phyloP scores from a whole-genome alignment of 2,888 invertebrate species.

The Eledone cirrhosa region DNA sequence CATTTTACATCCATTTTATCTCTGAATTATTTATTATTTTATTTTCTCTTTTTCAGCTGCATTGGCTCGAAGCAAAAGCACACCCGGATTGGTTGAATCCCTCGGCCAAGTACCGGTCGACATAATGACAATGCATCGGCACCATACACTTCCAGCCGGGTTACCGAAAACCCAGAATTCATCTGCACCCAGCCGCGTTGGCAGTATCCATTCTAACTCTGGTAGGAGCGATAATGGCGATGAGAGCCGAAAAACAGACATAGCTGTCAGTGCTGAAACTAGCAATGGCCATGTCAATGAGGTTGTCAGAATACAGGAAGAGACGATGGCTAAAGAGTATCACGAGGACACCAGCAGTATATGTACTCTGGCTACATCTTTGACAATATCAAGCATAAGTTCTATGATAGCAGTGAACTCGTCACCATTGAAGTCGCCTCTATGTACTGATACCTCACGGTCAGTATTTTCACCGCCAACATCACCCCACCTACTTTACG shows the following conservation, averaged over 20 bases:
- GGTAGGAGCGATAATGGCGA: slow-evolving; percentile 23
- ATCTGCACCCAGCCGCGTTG: slow-evolving; percentile 33
- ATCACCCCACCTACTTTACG: slow-evolving; percentile 56
- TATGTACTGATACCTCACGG: slow-evolving; percentile 19
- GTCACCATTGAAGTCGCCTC: slow-evolving; percentile 40
- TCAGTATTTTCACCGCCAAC: slow-evolving; percentile 72
- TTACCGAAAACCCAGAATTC: slow-evolving; percentile 45
- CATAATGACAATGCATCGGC: slow-evolving; percentile 49
- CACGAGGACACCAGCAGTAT: slow-evolving; percentile 31
- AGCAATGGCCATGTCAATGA: slow-evolving; percentile 29
- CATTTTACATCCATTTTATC: no score
- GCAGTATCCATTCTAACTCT: slow-evolving; percentile 17
- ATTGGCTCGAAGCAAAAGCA: slow-evolving; percentile 94
- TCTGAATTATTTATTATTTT: neutral
- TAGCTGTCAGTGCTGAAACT: neutral
- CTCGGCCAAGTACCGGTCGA: slow-evolving; percentile 80
- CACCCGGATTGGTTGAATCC: slow-evolving; percentile 94
- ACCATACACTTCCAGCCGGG: slow-evolving; percentile 56
- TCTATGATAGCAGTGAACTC: slow-evolving; percentile 51
- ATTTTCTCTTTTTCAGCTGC: slow-evolving; percentile 71
- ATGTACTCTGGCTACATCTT: slow-evolving; percentile 47
- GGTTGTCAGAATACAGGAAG: slow-evolving; percentile 29
- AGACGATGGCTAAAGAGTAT: slow-evolving; percentile 27
- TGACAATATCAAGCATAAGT: slow-evolving; percentile 56
- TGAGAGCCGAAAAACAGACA: neutral